Base-by-base conservation (phyloP, 2,797 vertebrate species). In the Prunella strophiata region DNA sequence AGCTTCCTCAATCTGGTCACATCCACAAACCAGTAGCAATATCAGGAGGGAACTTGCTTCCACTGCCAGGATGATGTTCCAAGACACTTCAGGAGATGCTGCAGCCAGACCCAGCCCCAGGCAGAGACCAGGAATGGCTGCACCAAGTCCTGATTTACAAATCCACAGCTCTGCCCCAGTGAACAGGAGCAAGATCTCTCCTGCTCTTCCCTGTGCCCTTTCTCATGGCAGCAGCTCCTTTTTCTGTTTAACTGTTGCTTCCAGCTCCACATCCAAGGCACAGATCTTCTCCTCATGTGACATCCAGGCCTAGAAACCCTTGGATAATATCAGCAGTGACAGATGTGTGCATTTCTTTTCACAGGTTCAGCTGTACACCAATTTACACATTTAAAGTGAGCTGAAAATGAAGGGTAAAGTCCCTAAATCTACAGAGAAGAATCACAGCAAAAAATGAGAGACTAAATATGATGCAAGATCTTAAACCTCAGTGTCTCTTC, bases 1-100 rank as follows among this genome's bases (percentile, higher is more conserved):
- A 26, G 30, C 2, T 65, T 58, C 42, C 65, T 80, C 72, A 7
- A 0, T 2, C 13, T 0, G 0, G 10, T 54, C 58, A 34, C 27
- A 19, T 12, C 51, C 40, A 30, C 36, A 68, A 26, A 59, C 3
- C 57, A 6, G 26, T 7, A 50, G 7, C 34, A 20, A 0, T 0
- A 2, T 5, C 16, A 26, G 70, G 16, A 71, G 11, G 16, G 4
- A 36, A 7, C 6, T 50, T 54, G 25, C 42, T 43, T 19, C 21
- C 20, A 5, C 15, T n/a, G 5, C 52, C 57, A 42, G 48, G 47
- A 8, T 16, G 26, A 7, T 12, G 20, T 11, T 47, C n/a, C 22
- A 21, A n/a, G 45, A 11, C 14, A 3, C 27, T 22, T n/a, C n/a
- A 48, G 55, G 47, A 87, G 30, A 7, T 1, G 2, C 17, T 19